Evolutionary conservation across 2,113 vertebrate species (phyloP).

Genomic region (Axis porcinus): DNA sequence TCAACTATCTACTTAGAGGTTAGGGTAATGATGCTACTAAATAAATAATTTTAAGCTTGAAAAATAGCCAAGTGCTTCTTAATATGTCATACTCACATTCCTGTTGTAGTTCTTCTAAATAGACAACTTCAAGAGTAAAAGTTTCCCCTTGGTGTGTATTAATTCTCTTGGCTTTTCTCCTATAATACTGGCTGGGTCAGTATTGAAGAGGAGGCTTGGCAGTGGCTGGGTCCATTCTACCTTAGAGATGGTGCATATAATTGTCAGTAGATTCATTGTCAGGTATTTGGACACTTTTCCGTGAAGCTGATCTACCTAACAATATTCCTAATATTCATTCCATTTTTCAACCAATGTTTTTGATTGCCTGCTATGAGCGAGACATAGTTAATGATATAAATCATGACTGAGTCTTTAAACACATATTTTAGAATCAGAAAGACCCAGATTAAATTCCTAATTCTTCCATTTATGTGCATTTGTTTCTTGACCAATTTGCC

Average conservation of each 20-base stretch:
- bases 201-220: neutral
- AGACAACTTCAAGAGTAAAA: neutral
- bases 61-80: neutral
- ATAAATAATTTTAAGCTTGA: neutral
- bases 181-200: neutral
- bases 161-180: neutral
- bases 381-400: neutral
- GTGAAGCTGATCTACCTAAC: neutral
- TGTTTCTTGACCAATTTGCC: neutral
- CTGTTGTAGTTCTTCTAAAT: neutral
- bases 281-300: neutral
- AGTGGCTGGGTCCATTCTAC: neutral
- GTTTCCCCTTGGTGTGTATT: neutral
- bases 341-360: neutral
- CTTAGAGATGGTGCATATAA: neutral
- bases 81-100: neutral
- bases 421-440: neutral
- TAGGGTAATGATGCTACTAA: neutral
- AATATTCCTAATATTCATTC: constrained; percentile 2
- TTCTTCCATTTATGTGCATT: neutral
- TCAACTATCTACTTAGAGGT: neutral
- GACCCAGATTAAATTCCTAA: neutral
- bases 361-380: neutral
- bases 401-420: neutral
- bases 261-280: neutral